Evolutionary conservation across 2,888 invertebrate species (phyloP).

Genomic region (Anagyrus pseudococci): DNA sequence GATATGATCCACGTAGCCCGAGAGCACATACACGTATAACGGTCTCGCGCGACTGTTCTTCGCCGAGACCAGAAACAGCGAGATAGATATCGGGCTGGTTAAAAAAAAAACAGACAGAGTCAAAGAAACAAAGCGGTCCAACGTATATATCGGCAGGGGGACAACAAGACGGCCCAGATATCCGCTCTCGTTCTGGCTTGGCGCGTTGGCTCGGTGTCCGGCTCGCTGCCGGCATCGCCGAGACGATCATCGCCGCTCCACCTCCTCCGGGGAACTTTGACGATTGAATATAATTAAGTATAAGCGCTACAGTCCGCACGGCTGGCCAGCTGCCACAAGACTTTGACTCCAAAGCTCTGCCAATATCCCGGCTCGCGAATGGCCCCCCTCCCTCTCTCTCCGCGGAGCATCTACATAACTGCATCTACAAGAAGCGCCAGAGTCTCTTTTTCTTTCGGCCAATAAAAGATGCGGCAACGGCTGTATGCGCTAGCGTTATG

Average conservation of each 20-base stretch:
- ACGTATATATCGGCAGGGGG: too few species aligned
- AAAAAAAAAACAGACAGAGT: too few species aligned
- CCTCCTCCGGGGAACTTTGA: constrained; percentile 52
- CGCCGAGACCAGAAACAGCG: too few species aligned
- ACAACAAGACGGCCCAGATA: not conserved
- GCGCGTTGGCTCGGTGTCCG: too few species aligned
- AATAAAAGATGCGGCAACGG: constrained; percentile 53
- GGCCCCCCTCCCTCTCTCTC: constrained; percentile 21
- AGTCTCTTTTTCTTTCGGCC: constrained; percentile 51
- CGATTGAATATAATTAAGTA: constrained; percentile 61
- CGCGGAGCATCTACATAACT: constrained; percentile 56
- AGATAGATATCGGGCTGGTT: too few species aligned
- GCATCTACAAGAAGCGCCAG: constrained; percentile 45
- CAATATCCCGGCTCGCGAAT: constrained; percentile 57
- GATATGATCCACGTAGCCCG: too few species aligned
- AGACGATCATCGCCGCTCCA: constrained; percentile 33
- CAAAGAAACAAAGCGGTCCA: too few species aligned
- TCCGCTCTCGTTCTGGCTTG: constrained; percentile 25
- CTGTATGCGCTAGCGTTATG: constrained; percentile 39
- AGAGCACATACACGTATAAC: too few species aligned
- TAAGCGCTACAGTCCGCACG: constrained; percentile 42
- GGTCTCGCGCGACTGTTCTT: too few species aligned
- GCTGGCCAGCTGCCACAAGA: constrained; percentile 58
- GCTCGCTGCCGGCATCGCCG: constrained; percentile 26
- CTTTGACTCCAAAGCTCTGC: constrained; percentile 53